Conservation (phyloP, 2,113 vertebrate genomes). For the Chloroceryle aenea region DNA sequence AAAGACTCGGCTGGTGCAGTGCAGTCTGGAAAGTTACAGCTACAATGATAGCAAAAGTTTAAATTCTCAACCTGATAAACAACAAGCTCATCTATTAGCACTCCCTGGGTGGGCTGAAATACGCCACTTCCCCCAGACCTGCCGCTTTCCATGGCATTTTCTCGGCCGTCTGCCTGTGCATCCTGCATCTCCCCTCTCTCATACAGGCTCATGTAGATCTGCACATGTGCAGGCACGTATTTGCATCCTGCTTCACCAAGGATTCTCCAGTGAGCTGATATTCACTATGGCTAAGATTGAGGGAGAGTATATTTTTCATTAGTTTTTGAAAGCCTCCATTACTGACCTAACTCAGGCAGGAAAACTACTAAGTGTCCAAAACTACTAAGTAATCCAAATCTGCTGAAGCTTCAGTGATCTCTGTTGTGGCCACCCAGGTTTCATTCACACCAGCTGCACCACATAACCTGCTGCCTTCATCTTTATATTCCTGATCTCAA, state of each 20-base stretch:
- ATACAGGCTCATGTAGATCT: fast-evolving
- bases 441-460: not conserved
- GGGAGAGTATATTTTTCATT: not conserved
- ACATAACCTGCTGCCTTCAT: not conserved
- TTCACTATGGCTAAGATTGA: not conserved
- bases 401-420: not conserved
- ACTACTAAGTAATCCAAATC: not conserved
- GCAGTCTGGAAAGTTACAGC: slow-evolving; percentile 46
- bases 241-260: not conserved
- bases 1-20: not conserved
- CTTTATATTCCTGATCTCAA: not conserved
- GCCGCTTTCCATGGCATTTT: fast-evolving
- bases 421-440: not conserved
- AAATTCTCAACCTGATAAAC: not conserved
- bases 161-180: fast-evolving
- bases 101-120: not conserved
- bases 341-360: not conserved
- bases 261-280: not conserved
- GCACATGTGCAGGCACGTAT: not conserved
- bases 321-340: not conserved
- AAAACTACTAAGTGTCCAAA: not conserved
- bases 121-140: fast-evolving
- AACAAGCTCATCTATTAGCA: not conserved
- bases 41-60: not conserved
- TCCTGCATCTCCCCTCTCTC: not conserved